Evolutionary conservation across 2,113 vertebrate genomes (phyloP).

Genomic region (Chloebia gouldiae): DNA sequence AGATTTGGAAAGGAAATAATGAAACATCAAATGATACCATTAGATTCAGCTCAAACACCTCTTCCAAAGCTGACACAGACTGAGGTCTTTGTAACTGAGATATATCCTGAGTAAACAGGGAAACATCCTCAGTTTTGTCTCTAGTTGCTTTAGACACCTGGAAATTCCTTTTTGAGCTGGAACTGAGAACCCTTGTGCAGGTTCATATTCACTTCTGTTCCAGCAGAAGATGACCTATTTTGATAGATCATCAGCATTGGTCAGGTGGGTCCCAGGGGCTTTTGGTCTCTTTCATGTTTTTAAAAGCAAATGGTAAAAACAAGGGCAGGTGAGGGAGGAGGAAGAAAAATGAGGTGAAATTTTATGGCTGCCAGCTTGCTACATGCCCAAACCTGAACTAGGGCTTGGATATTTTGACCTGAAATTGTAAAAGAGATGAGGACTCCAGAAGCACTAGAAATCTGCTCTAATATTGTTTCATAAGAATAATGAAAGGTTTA

Average conservation of each 20-base stretch:
- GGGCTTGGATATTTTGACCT: neutral
- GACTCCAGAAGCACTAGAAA: neutral
- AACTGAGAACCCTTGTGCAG: neutral
- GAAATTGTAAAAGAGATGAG: neutral
- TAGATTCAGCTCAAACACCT: neutral
- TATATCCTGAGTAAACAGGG: neutral
- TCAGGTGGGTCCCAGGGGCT: neutral
- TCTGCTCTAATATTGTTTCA: neutral
- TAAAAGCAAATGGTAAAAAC: neutral
- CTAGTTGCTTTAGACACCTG: neutral
- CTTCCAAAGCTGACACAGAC: neutral
- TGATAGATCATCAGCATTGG: neutral
- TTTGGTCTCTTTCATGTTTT: neutral
- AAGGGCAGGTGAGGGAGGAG: neutral
- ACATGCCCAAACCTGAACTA: neutral
- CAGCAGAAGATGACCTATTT: neutral
- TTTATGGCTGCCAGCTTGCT: neutral
- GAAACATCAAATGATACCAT: neutral
- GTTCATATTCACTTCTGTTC: neutral
- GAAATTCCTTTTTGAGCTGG: neutral
- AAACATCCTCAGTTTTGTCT: neutral
- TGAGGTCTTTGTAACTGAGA: neutral
- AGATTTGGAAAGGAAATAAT: neutral
- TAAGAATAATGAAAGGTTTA: neutral
- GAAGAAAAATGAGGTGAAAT: neutral